phyloP scores from a whole-genome alignment of 2,888 invertebrate species.

The Stenotaenia linearis region DNA sequence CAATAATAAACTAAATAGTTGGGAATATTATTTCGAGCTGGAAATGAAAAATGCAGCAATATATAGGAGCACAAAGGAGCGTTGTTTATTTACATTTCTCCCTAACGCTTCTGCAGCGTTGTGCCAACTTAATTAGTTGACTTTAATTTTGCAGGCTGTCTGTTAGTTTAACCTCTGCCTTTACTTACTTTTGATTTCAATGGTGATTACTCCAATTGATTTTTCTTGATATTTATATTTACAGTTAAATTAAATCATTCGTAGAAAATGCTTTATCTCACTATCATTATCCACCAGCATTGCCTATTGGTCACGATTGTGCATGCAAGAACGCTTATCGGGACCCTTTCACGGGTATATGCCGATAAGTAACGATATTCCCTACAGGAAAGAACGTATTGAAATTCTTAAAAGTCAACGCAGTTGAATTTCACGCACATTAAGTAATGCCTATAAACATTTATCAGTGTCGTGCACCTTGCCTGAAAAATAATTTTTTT shows the following conservation, averaged over 20 bases:
- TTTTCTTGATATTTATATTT: neutral
- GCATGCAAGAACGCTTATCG: constrained; percentile 24
- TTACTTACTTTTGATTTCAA: neutral
- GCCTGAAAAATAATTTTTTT: neutral
- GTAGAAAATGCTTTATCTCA: neutral
- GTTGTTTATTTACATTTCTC: constrained; percentile 4
- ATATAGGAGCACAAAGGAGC: neutral
- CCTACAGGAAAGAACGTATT: constrained; percentile 17
- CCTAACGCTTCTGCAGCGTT: neutral
- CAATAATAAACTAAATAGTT: too few species aligned
- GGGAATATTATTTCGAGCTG: too few species aligned
- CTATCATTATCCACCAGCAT: neutral
- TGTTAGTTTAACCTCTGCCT: neutral
- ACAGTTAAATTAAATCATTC: neutral
- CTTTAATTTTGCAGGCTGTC: neutral
- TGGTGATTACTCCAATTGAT: neutral
- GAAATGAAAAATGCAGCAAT: too few species aligned
- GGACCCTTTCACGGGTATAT: constrained; percentile 13
- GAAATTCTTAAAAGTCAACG: constrained; percentile 16
- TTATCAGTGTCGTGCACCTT: constrained; percentile 16
- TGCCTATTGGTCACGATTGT: constrained; percentile 19
- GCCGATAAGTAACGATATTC: constrained; percentile 24
- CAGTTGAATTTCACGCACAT: constrained; percentile 21
- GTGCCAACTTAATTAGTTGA: constrained; percentile 19
- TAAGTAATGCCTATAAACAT: constrained; percentile 26